Percentiles rank a stretch among this genome's conserved stretches.
Conservation (phyloP, 2,797 vertebrate species). For the Thripadectes ignobilis region DNA sequence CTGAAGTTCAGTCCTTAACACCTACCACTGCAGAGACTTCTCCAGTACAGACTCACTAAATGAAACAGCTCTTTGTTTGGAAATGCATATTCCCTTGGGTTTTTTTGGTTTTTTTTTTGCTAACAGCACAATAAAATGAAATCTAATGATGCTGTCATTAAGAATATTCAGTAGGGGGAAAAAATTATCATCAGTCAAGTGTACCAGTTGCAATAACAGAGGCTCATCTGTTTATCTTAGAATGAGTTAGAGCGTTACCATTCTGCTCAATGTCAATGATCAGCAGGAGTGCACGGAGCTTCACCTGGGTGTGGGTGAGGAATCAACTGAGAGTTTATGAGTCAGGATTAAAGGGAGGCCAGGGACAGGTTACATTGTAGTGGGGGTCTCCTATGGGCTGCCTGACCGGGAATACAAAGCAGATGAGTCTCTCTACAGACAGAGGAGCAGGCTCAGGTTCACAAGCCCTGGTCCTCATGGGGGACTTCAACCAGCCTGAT, state of each 20-base stretch:
- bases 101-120: neutral
- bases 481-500: neutral
- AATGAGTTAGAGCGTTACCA: accelerated
- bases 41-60: neutral
- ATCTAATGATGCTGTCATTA: neutral
- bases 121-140: neutral
- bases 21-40: neutral
- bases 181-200: neutral
- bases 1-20: neutral
- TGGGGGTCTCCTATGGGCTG: neutral
- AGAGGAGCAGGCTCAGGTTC: neutral
- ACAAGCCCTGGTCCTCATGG: too few relatives aligned
- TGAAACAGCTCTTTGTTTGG: neutral
- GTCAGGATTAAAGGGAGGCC: neutral
- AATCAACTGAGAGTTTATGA: accelerated
- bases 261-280: neutral
- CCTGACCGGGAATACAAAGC: neutral
- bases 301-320: neutral
- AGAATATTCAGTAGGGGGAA: neutral
- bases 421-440: neutral
- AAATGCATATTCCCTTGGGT: neutral
- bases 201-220: neutral
- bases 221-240: neutral
- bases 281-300: neutral
- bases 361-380: neutral